Evolutionary conservation across 2,888 invertebrate genomes (phyloP), one percentile per base, ranked within the genome.

Genomic region (Parnassius mnemosyne): DNA sequence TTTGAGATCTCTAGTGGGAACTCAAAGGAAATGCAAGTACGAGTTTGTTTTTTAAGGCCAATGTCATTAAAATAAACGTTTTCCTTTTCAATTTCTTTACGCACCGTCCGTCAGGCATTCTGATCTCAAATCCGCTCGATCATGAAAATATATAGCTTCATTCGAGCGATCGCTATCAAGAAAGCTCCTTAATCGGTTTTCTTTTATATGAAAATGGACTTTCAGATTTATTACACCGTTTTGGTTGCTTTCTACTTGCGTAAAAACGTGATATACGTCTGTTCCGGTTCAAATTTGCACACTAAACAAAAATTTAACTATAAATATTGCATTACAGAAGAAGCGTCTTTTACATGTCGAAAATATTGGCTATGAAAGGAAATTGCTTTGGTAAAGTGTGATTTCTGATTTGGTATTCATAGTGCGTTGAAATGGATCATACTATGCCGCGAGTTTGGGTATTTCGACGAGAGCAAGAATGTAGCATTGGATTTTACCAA

Each of bases 131-230:
- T 83, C 81, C 85, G 82, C 72, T 89, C 88, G 87, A 89, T 90
- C 89, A 89, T 89, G 90, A 90, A 87, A 91, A 91, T 90, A 89
- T 91, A 90, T 89, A 84, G 90, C 87, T 89, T 87, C 85, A 85
- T 88, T 88, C 87, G 77, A 84, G 79, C 83, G 88, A 91, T 90
- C 85, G 80, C 86, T 89, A 90, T 90, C 90, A 84, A 77, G 75
- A 87, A 88, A 88, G 85, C 89, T 84, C 85, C 87, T 89, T 90
- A 90, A 91, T 90, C 90, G 89, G 84, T 89, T 91, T 90, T 89
- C 89, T 88, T 89, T 88, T 89, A 87, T 88, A 90, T 88, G 87
- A 89, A 89, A 89, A 90, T 87, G 79, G 89, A 87, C 89, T 89
- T 85, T 85, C 74, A 85, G 87, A 89, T 90, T 90, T 91, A 91